These are phyloP conservation scores for Conomelus anceps DNA, from an alignment of 2,888 invertebrate genomes.

Conservation along the genomic window DNA sequence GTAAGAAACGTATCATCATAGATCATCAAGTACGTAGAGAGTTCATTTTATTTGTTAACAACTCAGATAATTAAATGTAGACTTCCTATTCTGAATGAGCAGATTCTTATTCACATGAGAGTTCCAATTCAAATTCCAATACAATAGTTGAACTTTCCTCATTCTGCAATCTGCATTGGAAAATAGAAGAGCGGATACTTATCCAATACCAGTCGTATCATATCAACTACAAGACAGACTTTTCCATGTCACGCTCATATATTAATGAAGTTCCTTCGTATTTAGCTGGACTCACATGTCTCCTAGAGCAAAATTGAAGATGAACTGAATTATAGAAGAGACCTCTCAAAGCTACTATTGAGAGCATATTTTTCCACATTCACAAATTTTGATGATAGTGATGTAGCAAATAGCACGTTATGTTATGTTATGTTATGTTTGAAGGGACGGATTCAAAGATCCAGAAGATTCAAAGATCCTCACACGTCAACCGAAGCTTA, in stretches of 20 bases:
- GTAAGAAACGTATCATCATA: no score
- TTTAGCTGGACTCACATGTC: neutral
- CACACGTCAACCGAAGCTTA: no score
- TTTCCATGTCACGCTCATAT: neutral
- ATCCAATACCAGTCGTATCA: neutral
- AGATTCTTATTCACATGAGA: neutral
- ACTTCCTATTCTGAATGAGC: neutral
- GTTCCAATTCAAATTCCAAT: neutral
- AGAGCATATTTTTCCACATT: neutral
- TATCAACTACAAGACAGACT: neutral
- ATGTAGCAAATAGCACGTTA: neutral
- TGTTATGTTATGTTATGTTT: no score
- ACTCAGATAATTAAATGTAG: neutral
- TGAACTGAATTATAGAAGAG: neutral
- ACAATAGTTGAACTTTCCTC: neutral
- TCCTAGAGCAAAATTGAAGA: neutral
- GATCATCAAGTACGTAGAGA: no score
- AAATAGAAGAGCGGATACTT: no score
- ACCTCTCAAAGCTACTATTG: neutral
- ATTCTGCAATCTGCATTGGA: neutral
- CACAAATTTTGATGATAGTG: neutral
- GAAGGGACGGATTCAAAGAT: no score
- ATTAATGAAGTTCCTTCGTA: no score
- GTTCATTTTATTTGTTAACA: neutral
- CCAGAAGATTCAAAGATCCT: no score